These are phyloP conservation scores for Phthorimaea operculella DNA, from an alignment of 1,140 invertebrate genomes.

Conservation along the genomic window DNA sequence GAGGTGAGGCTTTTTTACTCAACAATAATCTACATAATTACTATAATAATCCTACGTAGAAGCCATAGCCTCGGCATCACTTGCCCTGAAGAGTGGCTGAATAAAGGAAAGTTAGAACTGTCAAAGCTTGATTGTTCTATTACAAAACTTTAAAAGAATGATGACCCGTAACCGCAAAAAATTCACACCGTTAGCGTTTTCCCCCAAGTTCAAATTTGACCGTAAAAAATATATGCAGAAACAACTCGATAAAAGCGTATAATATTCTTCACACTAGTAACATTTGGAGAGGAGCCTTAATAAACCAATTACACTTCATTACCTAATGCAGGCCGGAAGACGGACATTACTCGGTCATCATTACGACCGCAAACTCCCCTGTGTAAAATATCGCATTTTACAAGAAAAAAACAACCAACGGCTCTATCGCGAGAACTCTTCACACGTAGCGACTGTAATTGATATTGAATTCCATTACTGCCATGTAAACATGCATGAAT, in stretches of 20 bases:
- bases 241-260: slow-evolving; percentile 32
- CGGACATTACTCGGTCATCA: slow-evolving; percentile 54
- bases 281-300: slow-evolving; percentile 35
- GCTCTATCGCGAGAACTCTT: slow-evolving; percentile 27
- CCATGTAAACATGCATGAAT: too few relatives aligned
- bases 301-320: slow-evolving; percentile 61
- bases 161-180: too few relatives aligned
- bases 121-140: too few relatives aligned
- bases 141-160: too few relatives aligned
- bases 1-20: background rate
- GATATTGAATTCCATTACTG: too few relatives aligned
- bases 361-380: slow-evolving; percentile 53
- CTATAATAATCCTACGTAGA: background rate
- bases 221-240: slow-evolving; percentile 16
- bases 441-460: too few relatives aligned
- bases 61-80: too few relatives aligned
- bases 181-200: background rate
- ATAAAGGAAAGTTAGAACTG: too few relatives aligned
- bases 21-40: background rate
- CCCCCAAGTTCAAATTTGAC: background rate
- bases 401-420: slow-evolving; percentile 30
- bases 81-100: too few relatives aligned
- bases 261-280: slow-evolving; percentile 50
- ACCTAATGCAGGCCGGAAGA: slow-evolving; percentile 57
- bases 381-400: slow-evolving; percentile 46